phyloP scores from a whole-genome alignment of 1,140 invertebrate species.

The Coelopa frigida region DNA sequence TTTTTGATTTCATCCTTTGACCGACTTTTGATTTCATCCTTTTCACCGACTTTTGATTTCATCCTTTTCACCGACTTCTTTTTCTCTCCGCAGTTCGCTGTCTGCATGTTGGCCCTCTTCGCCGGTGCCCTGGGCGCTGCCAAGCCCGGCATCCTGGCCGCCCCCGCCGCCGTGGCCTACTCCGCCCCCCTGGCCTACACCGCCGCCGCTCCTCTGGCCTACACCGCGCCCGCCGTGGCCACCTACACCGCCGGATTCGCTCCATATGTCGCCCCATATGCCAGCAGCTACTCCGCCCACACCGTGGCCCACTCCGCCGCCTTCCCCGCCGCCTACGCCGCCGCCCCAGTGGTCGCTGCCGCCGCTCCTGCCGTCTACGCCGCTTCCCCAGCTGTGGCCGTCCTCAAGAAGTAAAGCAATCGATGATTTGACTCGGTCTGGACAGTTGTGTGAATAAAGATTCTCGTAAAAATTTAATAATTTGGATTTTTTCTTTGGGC shows the following conservation, averaged over 20 bases:
- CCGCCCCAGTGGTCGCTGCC: conserved; percentile 8
- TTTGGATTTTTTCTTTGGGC: no score
- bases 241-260: conserved; percentile 15
- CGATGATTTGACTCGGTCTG: neutral
- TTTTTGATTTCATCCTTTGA: no score
- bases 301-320: conserved; percentile 19
- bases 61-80: no score
- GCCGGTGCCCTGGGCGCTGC: conserved; percentile 22
- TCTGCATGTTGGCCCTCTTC: conserved; percentile 21
- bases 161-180: conserved; percentile 12
- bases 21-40: no score
- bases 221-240: conserved; percentile 22
- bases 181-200: conserved; percentile 27
- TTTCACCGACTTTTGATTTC: no score
- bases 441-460: neutral
- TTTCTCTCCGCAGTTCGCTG: no score
- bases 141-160: conserved; percentile 7
- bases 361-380: conserved; percentile 16
- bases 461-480: no score
- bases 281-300: conserved; percentile 22
- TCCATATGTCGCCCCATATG: conserved; percentile 18
- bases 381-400: conserved; percentile 19
- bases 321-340: conserved; percentile 11
- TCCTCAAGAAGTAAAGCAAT: conserved; percentile 11
- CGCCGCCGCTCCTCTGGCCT: conserved; percentile 27